Evolutionary conservation across 2,113 vertebrate genomes (phyloP).

Genomic region (Phaethornis superciliosus): DNA sequence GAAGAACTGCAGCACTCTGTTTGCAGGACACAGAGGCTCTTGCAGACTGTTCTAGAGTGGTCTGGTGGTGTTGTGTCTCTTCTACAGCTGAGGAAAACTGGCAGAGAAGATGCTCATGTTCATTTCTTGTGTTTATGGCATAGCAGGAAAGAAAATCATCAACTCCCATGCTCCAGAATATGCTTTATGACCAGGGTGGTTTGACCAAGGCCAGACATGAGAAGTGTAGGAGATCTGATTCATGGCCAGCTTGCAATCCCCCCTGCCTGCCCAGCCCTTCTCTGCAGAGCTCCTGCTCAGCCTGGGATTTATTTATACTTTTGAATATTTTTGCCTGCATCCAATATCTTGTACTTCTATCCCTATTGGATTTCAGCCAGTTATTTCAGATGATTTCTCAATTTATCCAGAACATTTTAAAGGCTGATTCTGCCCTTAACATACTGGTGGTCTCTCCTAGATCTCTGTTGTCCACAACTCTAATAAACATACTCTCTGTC

Average conservation of each 20-base stretch:
- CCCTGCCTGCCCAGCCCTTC: not conserved
- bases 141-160: not conserved
- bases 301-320: not conserved
- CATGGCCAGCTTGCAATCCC: accelerated
- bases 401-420: slow-evolving; percentile 9
- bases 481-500: not conserved
- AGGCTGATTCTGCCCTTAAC: slow-evolving; percentile 4
- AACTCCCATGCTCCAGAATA: not conserved
- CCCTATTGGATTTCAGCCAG: not conserved
- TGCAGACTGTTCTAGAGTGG: not conserved
- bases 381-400: not conserved
- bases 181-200: not conserved
- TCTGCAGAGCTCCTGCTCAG: not conserved
- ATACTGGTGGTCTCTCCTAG: not conserved
- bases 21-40: not conserved
- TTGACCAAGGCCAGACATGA: not conserved
- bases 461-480: not conserved
- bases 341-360: not conserved
- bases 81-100: not conserved
- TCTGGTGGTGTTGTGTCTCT: not conserved
- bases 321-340: not conserved
- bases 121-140: not conserved
- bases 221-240: not conserved
- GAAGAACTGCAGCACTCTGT: not conserved
- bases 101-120: not conserved